A percentile compares a stretch with the other conserved stretches of the same genome.
Evolutionary conservation across 2,797 vertebrate genomes (phyloP).

Genomic region (Acanthopagrus latus): DNA sequence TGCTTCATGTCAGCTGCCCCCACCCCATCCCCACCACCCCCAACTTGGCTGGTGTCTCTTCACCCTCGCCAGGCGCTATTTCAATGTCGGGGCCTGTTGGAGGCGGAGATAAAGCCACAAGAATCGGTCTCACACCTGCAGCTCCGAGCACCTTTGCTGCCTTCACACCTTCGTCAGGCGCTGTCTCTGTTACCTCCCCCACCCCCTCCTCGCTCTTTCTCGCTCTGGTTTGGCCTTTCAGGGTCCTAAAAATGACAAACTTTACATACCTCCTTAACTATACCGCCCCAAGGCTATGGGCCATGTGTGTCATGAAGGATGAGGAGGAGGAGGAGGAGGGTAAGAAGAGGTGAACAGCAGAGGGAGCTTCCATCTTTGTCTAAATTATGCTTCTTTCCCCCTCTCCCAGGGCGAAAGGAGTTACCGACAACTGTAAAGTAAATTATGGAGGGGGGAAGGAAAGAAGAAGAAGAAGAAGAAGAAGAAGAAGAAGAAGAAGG

Average conservation of each 20-base stretch:
- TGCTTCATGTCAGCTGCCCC: conserved; percentile 54
- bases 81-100: conserved; percentile 16
- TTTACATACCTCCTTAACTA: conserved; percentile 74
- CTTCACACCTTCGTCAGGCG: conserved; percentile 21
- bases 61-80: conserved; percentile 1
- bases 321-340: conserved; percentile 35
- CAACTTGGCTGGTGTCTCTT: neutral
- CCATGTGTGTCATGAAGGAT: conserved; percentile 44
- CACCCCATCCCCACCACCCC: too few species aligned
- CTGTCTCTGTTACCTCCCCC: conserved; percentile 21
- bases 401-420: conserved; percentile 23
- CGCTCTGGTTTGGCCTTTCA: conserved; percentile 38
- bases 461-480: conserved; percentile 3
- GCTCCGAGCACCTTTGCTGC: conserved; percentile 30
- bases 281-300: conserved; percentile 66
- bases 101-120: conserved; percentile 10
- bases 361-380: conserved; percentile 47
- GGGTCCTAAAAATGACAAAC: conserved; percentile 61
- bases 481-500: conserved; percentile 22
- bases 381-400: conserved; percentile 33
- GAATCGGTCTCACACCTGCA: conserved; percentile 56
- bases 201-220: conserved; percentile 5
- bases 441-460: conserved; percentile 38
- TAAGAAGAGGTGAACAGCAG: conserved; percentile 41
- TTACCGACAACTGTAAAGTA: conserved; percentile 51